Evolutionary conservation across 2,797 vertebrate species (phyloP).

Genomic region (Microtus californicus): DNA sequence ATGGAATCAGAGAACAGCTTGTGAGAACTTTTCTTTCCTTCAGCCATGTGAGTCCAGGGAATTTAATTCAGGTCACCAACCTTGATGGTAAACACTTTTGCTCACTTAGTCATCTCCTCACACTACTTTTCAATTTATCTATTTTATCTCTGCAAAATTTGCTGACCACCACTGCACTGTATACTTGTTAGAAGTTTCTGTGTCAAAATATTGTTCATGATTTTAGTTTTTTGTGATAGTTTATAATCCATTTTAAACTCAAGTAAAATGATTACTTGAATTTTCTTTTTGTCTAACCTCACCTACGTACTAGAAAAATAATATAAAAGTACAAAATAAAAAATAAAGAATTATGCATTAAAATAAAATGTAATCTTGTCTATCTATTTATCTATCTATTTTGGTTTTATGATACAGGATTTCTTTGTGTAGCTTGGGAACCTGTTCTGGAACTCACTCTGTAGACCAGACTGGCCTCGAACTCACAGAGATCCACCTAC

Average conservation of each 20-base stretch:
- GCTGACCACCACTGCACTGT: no score
- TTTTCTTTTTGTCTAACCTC: neutral
- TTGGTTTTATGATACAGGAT: no score
- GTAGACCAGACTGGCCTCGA: no score
- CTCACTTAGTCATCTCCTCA: neutral
- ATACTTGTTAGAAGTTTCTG: neutral
- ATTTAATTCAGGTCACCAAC: neutral
- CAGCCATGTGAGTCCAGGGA: neutral
- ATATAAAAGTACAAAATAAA: neutral
- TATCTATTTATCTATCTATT: no score
- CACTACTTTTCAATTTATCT: neutral
- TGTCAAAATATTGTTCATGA: neutral
- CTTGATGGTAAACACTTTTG: neutral
- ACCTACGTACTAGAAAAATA: neutral
- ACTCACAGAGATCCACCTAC: no score
- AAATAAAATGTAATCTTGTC: neutral
- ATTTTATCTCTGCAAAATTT: no score
- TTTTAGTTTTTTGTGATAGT: neutral
- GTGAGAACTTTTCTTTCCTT: neutral
- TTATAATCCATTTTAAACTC: neutral
- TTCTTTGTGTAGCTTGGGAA: no score
- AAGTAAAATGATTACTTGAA: neutral
- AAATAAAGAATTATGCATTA: neutral
- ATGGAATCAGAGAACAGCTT: neutral
- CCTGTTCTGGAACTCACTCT: no score